Evolutionary conservation across 2,888 invertebrate genomes (phyloP).

Genomic region (Apoda limacodes): DNA sequence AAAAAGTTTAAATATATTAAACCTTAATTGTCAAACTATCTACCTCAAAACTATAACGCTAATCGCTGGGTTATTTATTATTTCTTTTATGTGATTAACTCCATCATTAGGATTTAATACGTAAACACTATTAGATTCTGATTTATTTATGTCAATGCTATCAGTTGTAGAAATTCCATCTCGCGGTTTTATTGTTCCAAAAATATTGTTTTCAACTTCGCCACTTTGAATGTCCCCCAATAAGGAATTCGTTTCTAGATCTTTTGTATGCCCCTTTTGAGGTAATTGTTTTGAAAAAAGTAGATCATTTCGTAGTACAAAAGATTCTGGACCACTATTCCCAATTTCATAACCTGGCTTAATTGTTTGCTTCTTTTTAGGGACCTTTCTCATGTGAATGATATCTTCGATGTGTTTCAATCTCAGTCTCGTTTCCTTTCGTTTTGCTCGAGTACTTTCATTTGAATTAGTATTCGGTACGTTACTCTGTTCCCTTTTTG

Average conservation of each 20-base stretch:
- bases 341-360: constrained; percentile 22
- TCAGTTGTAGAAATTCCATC: constrained; percentile 2
- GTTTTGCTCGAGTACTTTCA: constrained; percentile 33
- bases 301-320: too few species aligned
- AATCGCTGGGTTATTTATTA: too few species aligned
- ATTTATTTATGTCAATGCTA: constrained; percentile 4
- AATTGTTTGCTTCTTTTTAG: constrained; percentile 12
- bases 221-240: too few species aligned
- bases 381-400: constrained; percentile 22
- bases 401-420: constrained; percentile 29
- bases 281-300: too few species aligned
- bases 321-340: constrained; percentile 23
- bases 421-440: constrained; percentile 22
- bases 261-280: too few species aligned
- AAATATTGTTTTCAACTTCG: constrained; percentile 9
- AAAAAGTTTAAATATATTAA: constrained; percentile 25
- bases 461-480: constrained; percentile 33
- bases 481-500: constrained; percentile 22
- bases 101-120: background rate
- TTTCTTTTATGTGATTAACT: constrained; percentile 3
- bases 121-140: constrained; percentile 2
- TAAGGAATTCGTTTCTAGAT: too few species aligned
- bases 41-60: constrained; percentile 21
- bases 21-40: constrained; percentile 4
- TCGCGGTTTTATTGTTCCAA: background rate